phyloP scores from a whole-genome alignment of 2,888 invertebrate species.

The Siphonodentalium dalli region DNA sequence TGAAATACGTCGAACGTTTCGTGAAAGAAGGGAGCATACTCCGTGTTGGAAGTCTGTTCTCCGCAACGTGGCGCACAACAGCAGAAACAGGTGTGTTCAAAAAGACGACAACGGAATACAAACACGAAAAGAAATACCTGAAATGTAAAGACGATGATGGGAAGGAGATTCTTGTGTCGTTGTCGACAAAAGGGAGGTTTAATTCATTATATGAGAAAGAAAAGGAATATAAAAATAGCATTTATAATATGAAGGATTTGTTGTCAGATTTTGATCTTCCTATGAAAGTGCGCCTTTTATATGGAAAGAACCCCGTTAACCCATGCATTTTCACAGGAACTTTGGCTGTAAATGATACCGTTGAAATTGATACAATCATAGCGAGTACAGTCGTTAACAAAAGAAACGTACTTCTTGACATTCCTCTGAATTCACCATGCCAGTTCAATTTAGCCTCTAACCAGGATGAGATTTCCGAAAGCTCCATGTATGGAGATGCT shows the following conservation, averaged over 20 bases:
- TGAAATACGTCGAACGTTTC: conserved; percentile 42
- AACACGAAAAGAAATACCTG: conserved; percentile 47
- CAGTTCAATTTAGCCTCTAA: conserved; percentile 26
- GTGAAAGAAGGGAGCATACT: conserved; percentile 45
- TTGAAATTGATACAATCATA: conserved; percentile 36
- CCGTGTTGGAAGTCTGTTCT: conserved; percentile 39
- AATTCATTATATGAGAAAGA: conserved; percentile 48
- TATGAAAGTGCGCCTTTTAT: conserved; percentile 49
- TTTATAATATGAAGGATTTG: conserved; percentile 52
- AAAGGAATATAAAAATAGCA: conserved; percentile 34
- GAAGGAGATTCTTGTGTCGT: conserved; percentile 43
- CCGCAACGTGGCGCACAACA: conserved; percentile 49
- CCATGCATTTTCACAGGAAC: conserved; percentile 54
- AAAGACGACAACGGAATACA: conserved; percentile 44
- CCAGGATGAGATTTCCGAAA: conserved; percentile 34
- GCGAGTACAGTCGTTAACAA: conserved; percentile 46
- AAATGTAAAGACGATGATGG: conserved; percentile 44
- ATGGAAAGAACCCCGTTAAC: conserved; percentile 50
- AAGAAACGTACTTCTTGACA: conserved; percentile 51
- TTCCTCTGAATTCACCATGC: conserved; percentile 34
- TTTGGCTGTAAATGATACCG: conserved; percentile 34
- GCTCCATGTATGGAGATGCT: conserved; percentile 42
- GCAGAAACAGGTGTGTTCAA: conserved; percentile 45
- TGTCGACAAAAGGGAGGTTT: conserved; percentile 45
- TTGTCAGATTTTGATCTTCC: conserved; percentile 41